phyloP scores from a whole-genome alignment of 2,888 invertebrate species.

The Leptogaster cylindrica region DNA sequence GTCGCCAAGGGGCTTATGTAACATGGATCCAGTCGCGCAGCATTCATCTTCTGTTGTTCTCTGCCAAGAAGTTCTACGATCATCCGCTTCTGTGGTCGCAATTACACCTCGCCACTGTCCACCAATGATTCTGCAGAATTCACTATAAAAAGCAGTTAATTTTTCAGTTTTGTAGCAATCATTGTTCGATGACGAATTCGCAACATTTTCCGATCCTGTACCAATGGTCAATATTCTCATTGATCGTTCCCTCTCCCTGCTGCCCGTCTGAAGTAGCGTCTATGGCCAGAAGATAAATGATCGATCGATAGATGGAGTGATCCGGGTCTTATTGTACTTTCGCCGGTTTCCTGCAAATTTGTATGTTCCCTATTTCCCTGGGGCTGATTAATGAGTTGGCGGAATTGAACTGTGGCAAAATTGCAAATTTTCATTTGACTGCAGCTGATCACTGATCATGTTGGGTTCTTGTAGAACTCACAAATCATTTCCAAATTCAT shows the following conservation, averaged over 20 bases:
- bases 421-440: no score
- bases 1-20: background rate
- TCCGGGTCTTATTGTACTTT: constrained; percentile 28
- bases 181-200: constrained; percentile 32
- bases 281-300: constrained; percentile 26
- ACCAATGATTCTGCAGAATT: constrained; percentile 27
- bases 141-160: constrained; percentile 30
- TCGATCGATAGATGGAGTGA: no score
- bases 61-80: background rate
- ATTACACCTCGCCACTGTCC: constrained; percentile 24
- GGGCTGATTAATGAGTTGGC: constrained; percentile 41
- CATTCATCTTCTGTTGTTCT: background rate
- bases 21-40: background rate
- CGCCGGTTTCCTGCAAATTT: constrained; percentile 18
- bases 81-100: background rate
- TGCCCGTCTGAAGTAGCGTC: constrained; percentile 6
- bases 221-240: constrained; percentile 3
- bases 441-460: background rate
- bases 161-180: constrained; percentile 35
- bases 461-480: constrained; percentile 10
- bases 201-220: constrained; percentile 3
- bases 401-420: no score
- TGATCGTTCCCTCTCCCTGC: background rate
- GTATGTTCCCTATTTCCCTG: constrained; percentile 1
- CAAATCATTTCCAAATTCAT: no score